Conservation (phyloP, 2,113 vertebrate genomes). For the Phaetusa simplex region DNA sequence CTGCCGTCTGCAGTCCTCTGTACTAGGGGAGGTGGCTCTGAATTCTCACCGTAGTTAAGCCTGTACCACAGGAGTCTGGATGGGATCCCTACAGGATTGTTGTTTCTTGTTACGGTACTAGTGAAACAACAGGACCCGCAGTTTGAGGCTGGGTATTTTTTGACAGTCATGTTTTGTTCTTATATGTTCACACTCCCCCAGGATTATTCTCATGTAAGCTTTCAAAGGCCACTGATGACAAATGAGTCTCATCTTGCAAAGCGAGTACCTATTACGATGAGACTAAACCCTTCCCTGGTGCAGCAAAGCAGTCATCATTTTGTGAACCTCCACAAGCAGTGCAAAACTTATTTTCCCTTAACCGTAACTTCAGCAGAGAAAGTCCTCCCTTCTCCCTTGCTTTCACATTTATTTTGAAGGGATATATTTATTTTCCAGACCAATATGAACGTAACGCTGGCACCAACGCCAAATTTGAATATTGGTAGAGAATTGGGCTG, state of each 20-base stretch:
- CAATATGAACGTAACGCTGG: not conserved
- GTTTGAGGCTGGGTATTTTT: slow-evolving; percentile 9
- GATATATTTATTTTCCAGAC: not conserved
- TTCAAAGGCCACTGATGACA: slow-evolving; percentile 12
- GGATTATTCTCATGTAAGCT: not conserved
- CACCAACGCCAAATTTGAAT: not conserved
- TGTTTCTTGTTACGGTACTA: not conserved
- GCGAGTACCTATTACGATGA: rapidly evolving
- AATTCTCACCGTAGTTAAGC: not conserved
- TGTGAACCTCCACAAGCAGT: not conserved
- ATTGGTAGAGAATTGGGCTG: not conserved
- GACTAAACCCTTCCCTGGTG: not conserved
- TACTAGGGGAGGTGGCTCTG: not conserved
- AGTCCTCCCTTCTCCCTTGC: not conserved
- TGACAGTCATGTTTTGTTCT: slow-evolving; percentile 35
- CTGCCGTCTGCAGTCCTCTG: not conserved
- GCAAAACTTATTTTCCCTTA: not conserved
- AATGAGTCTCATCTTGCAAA: not conserved
- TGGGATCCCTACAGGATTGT: not conserved
- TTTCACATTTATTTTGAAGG: not conserved
- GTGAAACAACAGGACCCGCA: not conserved
- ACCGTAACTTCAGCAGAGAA: not conserved
- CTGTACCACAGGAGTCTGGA: not conserved
- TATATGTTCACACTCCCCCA: not conserved
- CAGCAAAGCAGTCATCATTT: not conserved